These are phyloP conservation scores for Hafferia zeledoni DNA, from an alignment of 2,797 vertebrate genomes.

Conservation along the genomic window DNA sequence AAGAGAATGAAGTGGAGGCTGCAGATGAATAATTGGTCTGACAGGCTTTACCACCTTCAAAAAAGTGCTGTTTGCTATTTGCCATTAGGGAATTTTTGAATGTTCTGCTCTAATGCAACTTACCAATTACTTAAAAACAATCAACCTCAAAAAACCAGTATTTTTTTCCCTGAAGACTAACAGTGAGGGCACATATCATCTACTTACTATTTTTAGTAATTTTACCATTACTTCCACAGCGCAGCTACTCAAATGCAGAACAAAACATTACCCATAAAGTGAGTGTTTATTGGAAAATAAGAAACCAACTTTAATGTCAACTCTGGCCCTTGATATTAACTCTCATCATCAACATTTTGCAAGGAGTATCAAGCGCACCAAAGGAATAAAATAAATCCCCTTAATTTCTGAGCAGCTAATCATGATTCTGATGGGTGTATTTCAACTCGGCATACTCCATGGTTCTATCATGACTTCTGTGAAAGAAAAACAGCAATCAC, in stretches of 20 bases:
- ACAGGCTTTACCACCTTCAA: neutral
- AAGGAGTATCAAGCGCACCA: neutral
- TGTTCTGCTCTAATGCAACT: neutral
- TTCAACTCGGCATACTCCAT: neutral
- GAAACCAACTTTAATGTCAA: neutral
- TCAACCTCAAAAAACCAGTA: neutral
- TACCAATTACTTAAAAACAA: neutral
- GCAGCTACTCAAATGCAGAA: neutral
- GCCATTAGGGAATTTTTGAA: neutral
- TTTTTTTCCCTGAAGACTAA: neutral
- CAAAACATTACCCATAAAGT: neutral
- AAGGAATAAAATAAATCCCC: neutral
- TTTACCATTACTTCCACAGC: neutral
- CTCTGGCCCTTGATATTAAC: neutral
- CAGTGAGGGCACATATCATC: rapidly evolving
- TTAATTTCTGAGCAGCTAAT: neutral
- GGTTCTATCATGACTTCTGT: neutral
- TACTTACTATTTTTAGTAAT: neutral
- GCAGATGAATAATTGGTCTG: neutral
- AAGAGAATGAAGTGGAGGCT: neutral
- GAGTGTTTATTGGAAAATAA: neutral
- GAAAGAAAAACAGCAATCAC: neutral
- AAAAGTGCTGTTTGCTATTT: neutral
- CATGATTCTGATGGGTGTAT: neutral
- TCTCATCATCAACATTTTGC: neutral